Evolutionary conservation across 2,113 vertebrate genomes (phyloP).

Genomic region (Tamias sibiricus): DNA sequence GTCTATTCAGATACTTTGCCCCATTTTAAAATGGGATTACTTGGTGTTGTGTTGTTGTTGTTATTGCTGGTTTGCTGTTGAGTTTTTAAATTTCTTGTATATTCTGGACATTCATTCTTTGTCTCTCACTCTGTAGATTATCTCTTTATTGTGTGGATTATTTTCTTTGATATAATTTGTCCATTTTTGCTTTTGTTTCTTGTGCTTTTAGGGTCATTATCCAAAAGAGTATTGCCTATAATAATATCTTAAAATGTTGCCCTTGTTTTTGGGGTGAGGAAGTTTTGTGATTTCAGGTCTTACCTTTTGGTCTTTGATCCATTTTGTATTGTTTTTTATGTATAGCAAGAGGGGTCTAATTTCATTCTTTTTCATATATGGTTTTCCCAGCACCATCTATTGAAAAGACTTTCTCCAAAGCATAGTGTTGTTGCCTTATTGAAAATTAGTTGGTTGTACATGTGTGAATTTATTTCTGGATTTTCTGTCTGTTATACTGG

Average conservation of each 20-base stretch:
- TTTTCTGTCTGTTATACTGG: neutral
- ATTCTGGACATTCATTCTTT: neutral
- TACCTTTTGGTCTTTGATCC: neutral
- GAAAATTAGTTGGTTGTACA: neutral
- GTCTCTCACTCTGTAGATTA: no score
- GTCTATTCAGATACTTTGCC: neutral
- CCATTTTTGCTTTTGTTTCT: neutral
- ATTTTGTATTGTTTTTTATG: neutral
- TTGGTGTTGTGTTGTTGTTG: neutral
- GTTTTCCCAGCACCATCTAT: neutral
- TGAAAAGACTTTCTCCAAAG: neutral
- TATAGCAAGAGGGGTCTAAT: neutral
- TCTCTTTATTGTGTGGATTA: neutral
- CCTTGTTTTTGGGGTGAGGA: neutral
- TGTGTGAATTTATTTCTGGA: neutral
- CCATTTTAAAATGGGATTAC: neutral
- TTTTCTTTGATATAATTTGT: neutral
- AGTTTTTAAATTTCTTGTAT: neutral
- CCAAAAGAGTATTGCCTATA: neutral
- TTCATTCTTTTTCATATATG: neutral
- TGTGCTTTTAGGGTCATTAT: neutral
- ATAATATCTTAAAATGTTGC: neutral
- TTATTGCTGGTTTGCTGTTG: no score
- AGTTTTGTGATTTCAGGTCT: neutral
- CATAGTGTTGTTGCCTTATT: neutral